Base-by-base conservation (phyloP, 1,140 invertebrate species). In the Bombus difficillimus region DNA sequence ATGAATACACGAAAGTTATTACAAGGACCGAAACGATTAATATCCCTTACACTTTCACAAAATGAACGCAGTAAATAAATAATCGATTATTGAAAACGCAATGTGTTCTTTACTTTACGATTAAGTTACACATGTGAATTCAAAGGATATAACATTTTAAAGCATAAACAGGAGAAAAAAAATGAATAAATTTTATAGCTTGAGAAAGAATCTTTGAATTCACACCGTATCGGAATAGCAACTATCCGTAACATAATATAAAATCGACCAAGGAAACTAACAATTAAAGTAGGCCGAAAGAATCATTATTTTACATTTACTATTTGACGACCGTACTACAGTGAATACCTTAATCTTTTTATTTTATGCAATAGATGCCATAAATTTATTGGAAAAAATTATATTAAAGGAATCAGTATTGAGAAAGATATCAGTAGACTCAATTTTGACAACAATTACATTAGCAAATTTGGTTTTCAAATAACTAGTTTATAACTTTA, bases 401-500 rank as follows among this genome's bases (percentile, higher is more conserved):
- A 12, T 25, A 32, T 22, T 9, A 10, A 79, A 43, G 18, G 18
- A 53, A 53, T 53, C 47, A 53, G 5, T 53, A 18, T 53, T 53
- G 18, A 6, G 22, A 53, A 53, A 53, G 18, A 53, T 53, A 53
- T 22, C 18, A 53, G 5, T 53, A 5, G 18, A 22, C 0, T 6
- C 18, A 53, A 53, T 53, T 53, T 53, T 53, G 18, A 22, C 5
- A 53, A 22, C 6, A 22, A 53, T 53, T 22, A 53, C 47, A 53
- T 53, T 53, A 6, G 5, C 47, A 0, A 6, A 53, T 53, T 66
- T 39, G 15, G n/a, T 68, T 15, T 59, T 32, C 59, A 28, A n/a
- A 18, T 41, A 13, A 9, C 0, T 9, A 59, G 37, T 4, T 41
- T 76, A 0, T 25, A 9, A 0, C 4, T 0, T 0, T 18, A 12